A percentile compares a stretch with the other conserved stretches of the same genome.
phyloP scores from a whole-genome alignment of 92 coral and sea anemone genomes.

The Heliopora coerulea region DNA sequence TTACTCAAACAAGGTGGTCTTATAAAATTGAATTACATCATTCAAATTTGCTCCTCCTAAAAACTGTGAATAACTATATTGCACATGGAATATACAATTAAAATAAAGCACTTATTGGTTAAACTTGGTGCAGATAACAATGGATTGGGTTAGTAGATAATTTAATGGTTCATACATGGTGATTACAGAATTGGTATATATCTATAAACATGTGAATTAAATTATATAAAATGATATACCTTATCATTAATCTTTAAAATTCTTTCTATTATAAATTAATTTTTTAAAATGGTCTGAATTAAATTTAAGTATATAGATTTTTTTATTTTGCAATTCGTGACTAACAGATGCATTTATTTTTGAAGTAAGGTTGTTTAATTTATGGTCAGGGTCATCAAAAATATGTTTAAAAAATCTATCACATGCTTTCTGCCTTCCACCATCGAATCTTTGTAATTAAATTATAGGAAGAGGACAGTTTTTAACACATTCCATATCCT shows the following conservation, averaged over 20 bases:
- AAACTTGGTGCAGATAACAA: too few species aligned
- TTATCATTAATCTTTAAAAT: neutral
- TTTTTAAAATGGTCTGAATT: neutral
- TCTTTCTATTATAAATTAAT: neutral
- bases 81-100: too few species aligned
- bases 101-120: too few species aligned
- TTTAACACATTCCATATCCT: neutral
- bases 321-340: neutral
- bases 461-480: neutral
- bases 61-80: too few species aligned
- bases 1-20: too few species aligned
- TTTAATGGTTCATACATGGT: constrained; percentile 3
- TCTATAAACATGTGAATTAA: too few species aligned
- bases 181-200: too few species aligned
- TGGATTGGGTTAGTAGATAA: neutral
- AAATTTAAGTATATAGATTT: neutral
- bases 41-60: too few species aligned
- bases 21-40: too few species aligned
- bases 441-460: neutral
- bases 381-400: neutral
- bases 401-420: constrained; percentile 1
- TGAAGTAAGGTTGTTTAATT: neutral
- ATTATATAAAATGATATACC: too few species aligned
- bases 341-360: neutral
- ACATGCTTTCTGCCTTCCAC: neutral